Evolutionary conservation across 2,113 vertebrate genomes (phyloP).

Genomic region (Procapra przewalskii): DNA sequence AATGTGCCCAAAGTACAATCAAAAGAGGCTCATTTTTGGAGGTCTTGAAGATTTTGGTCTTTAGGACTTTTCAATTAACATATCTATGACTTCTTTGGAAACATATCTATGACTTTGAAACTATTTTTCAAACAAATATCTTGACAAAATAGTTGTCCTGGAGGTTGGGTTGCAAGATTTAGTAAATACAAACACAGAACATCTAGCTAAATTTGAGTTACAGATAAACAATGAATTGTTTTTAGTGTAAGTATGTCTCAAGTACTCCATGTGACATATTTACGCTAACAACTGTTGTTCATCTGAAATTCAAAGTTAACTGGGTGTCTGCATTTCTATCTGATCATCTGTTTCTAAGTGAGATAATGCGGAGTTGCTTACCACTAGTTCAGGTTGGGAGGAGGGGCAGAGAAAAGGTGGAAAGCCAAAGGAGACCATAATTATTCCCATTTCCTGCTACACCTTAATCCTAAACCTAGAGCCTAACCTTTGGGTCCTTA

Average conservation of each 20-base stretch:
- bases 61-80: background rate
- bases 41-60: background rate
- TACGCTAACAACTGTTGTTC: background rate
- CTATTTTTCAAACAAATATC: background rate
- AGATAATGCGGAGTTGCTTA: background rate
- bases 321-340: background rate
- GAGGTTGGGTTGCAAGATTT: background rate
- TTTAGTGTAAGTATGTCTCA: background rate
- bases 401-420: background rate
- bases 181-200: background rate
- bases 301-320: background rate
- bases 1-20: background rate
- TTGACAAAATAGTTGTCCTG: background rate
- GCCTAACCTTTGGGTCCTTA: background rate
- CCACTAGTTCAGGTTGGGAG: background rate
- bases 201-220: background rate
- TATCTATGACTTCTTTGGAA: background rate
- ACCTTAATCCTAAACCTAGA: background rate
- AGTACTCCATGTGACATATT: background rate
- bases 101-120: background rate
- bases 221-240: background rate
- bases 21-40: background rate
- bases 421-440: background rate
- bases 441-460: background rate
- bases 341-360: background rate